phyloP scores from a whole-genome alignment of 2,113 vertebrate genomes.

The Laterallus jamaicensis region DNA sequence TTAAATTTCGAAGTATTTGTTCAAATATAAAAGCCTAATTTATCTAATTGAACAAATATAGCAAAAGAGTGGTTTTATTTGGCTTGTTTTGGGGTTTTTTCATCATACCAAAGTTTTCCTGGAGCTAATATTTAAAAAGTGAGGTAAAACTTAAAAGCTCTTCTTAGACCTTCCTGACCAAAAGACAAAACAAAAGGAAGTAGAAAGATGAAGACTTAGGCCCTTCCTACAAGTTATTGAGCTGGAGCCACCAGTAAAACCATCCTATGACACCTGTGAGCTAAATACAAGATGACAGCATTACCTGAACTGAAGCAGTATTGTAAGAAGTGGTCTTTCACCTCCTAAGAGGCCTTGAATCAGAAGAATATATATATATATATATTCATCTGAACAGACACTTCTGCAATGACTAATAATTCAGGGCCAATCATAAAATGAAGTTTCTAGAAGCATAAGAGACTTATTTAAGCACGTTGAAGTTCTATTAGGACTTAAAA shows the following conservation, averaged over 20 bases:
- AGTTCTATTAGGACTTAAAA: background rate
- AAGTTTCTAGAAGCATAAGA: background rate
- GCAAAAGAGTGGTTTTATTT: background rate
- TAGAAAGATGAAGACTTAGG: background rate
- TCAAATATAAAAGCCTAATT: background rate
- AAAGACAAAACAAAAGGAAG: background rate
- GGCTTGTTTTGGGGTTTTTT: background rate
- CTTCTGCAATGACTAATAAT: background rate
- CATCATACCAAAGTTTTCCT: background rate
- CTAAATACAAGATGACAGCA: background rate
- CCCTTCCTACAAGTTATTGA: background rate
- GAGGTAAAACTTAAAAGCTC: background rate
- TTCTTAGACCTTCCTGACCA: background rate
- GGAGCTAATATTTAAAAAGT: background rate
- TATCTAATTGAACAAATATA: background rate
- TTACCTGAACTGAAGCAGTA: background rate
- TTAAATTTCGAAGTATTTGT: background rate
- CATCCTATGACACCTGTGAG: background rate
- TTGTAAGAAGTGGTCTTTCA: background rate
- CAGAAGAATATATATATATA: background rate
- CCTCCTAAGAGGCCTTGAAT: background rate
- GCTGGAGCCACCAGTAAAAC: background rate
- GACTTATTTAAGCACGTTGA: background rate
- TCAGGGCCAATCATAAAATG: background rate
- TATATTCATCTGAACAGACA: background rate